Evolutionary conservation across 2,888 invertebrate species (phyloP), one percentile per base, ranked within the genome.

Genomic region (Nephrocerus scutellatus): DNA sequence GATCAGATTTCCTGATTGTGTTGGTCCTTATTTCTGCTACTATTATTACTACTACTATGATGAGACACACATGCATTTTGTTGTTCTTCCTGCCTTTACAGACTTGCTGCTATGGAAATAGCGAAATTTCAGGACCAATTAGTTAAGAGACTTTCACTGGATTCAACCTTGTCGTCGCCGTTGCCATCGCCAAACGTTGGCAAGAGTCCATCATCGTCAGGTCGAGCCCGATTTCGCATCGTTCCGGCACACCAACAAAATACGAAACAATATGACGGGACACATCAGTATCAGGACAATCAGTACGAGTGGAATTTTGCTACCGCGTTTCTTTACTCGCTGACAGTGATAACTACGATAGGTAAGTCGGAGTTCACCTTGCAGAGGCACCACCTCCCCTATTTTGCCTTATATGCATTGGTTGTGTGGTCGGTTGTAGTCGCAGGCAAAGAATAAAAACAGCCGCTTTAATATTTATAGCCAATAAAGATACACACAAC

Each of bases 281-380:
- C 12, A 14, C 24, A 23, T 24, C 34, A 41, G 33, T 41, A 39
- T 20, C 35, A 39, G 21, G 13, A 13, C 5, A 6, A 31, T n/a
- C 20, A 6, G 21, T 47, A 44, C 19, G 84, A 85, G 62, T 87
- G 86, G 86, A 85, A 82, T 60, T 80, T 86, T 62, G 84, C 85
- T 30, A 78, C 82, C 53, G 87, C 91, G 30, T 91, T 92, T 70
- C 79, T 92, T 51, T 92, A 91, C 70, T 90, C 90, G 7, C 74
- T 92, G 49, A 91, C 91, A 9, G 88, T 92, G 44, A 75, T 92
- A 52, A 91, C 90, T 15, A 91, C 86, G 33, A 84, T 86, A 59
- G 86, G 86, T 86, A 62, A 79, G 80, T 71, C 13, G 6, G 7
- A 22, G 10, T 8, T 8, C 23, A 22, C 23, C 8, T 9, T 8